Evolutionary conservation across 2,797 vertebrate species (phyloP).

Genomic region (Eulemur mongoz): DNA sequence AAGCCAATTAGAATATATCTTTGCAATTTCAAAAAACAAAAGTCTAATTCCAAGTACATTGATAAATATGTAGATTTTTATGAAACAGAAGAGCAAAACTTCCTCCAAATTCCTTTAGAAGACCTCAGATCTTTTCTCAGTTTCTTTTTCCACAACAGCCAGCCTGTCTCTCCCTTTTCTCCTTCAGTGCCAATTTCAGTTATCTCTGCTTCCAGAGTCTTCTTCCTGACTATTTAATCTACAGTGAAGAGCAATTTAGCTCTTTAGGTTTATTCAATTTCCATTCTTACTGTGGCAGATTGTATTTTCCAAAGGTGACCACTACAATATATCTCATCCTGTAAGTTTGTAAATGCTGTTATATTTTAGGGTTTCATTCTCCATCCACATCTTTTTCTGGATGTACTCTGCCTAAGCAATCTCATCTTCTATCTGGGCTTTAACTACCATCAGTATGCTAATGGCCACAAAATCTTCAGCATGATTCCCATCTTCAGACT

Average conservation of each 20-base stretch:
- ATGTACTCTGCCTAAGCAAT: background rate
- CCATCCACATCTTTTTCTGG: background rate
- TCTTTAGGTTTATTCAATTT: background rate
- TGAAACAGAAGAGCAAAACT: slow-evolving; percentile 20
- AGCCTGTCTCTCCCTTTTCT: background rate
- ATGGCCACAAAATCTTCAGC: background rate
- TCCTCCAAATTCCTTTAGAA: background rate
- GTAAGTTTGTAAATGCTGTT: background rate
- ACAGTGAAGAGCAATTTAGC: background rate
- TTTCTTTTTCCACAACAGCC: background rate
- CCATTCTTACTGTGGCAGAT: background rate
- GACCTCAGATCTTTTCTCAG: background rate
- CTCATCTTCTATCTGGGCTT: background rate
- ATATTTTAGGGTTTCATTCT: background rate
- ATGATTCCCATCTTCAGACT: background rate
- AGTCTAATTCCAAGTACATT: background rate
- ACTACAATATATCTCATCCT: background rate
- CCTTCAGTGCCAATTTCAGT: background rate
- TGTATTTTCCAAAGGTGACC: background rate
- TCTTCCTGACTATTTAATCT: background rate
- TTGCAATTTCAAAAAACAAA: background rate
- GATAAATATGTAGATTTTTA: background rate
- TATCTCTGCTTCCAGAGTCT: background rate
- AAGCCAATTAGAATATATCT: background rate
- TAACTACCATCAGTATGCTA: background rate